Base-by-base conservation (phyloP, 2,888 invertebrate genomes). In the Andrena trimmerana region DNA sequence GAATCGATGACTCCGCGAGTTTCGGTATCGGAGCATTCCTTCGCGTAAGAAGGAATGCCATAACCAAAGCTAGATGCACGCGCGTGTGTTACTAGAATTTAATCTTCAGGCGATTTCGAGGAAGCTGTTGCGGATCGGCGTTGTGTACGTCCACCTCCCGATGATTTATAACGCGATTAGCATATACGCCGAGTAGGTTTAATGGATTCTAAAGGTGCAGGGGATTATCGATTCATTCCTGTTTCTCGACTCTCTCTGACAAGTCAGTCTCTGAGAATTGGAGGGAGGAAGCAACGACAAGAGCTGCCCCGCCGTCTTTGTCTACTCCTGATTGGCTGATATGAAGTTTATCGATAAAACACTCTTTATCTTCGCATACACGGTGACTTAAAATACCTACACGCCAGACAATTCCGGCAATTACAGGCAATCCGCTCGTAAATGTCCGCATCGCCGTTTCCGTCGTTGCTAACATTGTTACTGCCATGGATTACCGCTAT, bases 381-480 rank as follows among this genome's bases (percentile, higher is more conserved):
- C n/a, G n/a, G 52, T 52, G 20, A 6, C 52, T 16, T 52, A n/a
- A 52, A 52, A 52, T 52, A 52, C 8, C 20, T 52, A 2, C n/a
- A 2, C 20, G 2, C n/a, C 20, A 20, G 20, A 20, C 52, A 52
- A 20, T 52, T 52, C 52, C 7, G 8, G 20, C 42, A 20, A 52
- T 52, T 52, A 20, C 20, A 2, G 20, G 20, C 6, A 8, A 42
- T 42, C 42, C 16, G 42, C 42, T 16, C 42, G 42, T 42, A 42
- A 42, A 42, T 42, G 42, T 5, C 16, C 42, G 42, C 13, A 42
- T 42, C 42, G 42, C 42, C 42, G 42, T 42, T 42, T 42, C 42
- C 52, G 33, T 16, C 52, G 29, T 42, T 36, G 13, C 31, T 29
- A 52, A 33, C 60, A 33, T 16, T 60, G 48, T 72, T 54, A 66